Conservation (phyloP, 2,888 invertebrate species). For the Trissoscelio sp. region DNA sequence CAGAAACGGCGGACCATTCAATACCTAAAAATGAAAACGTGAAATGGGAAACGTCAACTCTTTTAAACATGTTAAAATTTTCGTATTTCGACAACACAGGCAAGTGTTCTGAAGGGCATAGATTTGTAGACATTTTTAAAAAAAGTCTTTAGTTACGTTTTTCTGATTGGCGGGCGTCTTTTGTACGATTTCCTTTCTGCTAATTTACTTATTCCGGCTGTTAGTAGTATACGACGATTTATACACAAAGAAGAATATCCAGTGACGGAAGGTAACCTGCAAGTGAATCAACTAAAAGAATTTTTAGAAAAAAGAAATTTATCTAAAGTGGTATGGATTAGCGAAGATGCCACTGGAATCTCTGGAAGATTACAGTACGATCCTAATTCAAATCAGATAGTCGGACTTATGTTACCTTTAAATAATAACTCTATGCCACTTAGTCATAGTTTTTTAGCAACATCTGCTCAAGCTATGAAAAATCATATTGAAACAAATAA, state of each 20-base stretch:
- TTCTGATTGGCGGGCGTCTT: neutral
- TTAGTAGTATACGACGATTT: constrained; percentile 2
- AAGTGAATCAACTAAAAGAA: neutral
- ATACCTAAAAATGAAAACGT: neutral
- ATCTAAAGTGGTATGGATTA: neutral
- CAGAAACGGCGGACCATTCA: neutral
- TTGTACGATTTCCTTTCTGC: neutral
- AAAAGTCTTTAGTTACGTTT: neutral
- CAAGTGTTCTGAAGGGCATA: neutral
- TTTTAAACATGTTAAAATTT: constrained; percentile 4
- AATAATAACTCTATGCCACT: neutral
- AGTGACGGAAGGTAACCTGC: neutral
- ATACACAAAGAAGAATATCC: neutral
- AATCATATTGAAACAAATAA: neutral
- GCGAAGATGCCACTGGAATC: neutral
- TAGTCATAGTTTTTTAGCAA: constrained; percentile 1
- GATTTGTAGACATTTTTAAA: neutral
- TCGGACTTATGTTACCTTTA: neutral
- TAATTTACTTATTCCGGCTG: neutral
- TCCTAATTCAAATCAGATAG: neutral
- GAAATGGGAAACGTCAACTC: neutral
- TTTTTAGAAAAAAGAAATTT: neutral
- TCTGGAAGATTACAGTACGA: constrained; percentile 4
- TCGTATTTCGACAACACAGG: constrained; percentile 1
- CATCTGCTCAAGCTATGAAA: neutral